Percentiles rank a stretch among this genome's conserved stretches.
These are phyloP conservation scores for Triplophysa siluroides DNA, from an alignment of 2,113 vertebrate species.

Conservation along the genomic window DNA sequence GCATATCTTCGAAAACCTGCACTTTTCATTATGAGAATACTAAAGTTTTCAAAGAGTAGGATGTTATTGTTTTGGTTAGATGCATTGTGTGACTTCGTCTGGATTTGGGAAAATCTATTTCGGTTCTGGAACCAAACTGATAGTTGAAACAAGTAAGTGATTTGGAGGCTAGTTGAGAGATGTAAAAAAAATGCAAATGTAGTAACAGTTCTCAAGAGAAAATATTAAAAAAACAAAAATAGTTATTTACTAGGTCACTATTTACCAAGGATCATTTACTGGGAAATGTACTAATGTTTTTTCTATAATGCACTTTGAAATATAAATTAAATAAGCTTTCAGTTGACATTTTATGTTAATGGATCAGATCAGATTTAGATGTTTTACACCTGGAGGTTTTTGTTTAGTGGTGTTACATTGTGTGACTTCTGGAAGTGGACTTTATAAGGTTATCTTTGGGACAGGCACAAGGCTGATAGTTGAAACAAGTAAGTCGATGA, in stretches of 20 bases:
- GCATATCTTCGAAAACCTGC: not conserved
- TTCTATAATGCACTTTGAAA: not conserved
- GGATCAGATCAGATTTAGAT: too few relatives aligned
- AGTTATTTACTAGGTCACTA: too few relatives aligned
- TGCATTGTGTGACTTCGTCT: constrained; percentile 47
- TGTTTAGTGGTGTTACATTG: constrained; percentile 28
- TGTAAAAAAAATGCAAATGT: too few relatives aligned
- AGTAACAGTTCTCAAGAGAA: not conserved
- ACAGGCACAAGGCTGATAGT: constrained; percentile 36
- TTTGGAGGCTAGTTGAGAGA: not conserved
- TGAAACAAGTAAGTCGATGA: constrained; percentile 39
- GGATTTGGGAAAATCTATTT: constrained; percentile 29
- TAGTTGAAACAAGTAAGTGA: constrained; percentile 47
- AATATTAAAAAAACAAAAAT: not conserved
- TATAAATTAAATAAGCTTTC: not conserved
- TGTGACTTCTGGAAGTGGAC: constrained; percentile 43
- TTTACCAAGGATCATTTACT: not conserved
- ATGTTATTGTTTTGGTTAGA: constrained; percentile 33
- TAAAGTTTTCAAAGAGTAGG: not conserved
- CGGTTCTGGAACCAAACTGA: constrained; percentile 35
- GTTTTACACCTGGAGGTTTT: constrained; percentile 2
- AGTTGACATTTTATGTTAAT: not conserved
- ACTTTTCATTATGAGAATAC: too few relatives aligned
- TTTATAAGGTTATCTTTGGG: constrained; percentile 48
- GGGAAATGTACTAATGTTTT: too few relatives aligned